Base-by-base conservation (phyloP, 2,113 vertebrate species). In the Macroglossus sobrinus region DNA sequence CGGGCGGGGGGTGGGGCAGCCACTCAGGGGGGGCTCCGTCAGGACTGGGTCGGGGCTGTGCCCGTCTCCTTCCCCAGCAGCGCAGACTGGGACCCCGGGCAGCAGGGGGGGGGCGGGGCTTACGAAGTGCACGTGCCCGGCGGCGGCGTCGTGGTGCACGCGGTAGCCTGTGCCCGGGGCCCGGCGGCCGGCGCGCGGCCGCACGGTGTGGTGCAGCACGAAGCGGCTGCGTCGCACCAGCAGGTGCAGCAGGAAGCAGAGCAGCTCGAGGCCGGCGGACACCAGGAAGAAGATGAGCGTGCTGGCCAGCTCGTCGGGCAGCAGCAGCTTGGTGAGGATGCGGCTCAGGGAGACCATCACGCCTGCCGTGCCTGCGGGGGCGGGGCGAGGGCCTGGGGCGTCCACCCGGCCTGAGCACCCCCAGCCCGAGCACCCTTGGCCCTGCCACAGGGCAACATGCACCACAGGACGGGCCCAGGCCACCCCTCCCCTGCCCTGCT, bases 241-340 rank as follows among this genome's bases (percentile, higher is more conserved):
- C 90, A 99, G 98, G 97, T 99, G 99, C 13, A 99, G 99, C 97
- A 99, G 92, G 97, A 99, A 99, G 97, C 99, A 99, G 0, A 99
- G 99, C 98, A 99, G 98, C 98, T 99, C 99, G 98, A 99, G 99
- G 93, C 98, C 98, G 26, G 99, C 99, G 85, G 99, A 99, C 85
- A 99, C 98, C 97, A 99, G 99, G 98, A 99, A 99, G 98, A 99
- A 99, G 98, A 99, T 99, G 97, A 99, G 99, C 0, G 99, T 99
- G 98, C 99, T 99, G 97, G 99, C 99, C 92, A 98, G 99, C 97
- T 99, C 99, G 0, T 99, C 99, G 0, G 97, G 98, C 97, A 99
- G 99, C 97, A 99, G 98, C 94, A 99, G 98, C 98, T 99, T 99
- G 97, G 99, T 99, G 98, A 99, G 99, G 98, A 99, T 99, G 57